Evolutionary conservation across 2,888 invertebrate species (phyloP), one percentile per base, ranked within the genome.

Genomic region (Epiblema foenella): DNA sequence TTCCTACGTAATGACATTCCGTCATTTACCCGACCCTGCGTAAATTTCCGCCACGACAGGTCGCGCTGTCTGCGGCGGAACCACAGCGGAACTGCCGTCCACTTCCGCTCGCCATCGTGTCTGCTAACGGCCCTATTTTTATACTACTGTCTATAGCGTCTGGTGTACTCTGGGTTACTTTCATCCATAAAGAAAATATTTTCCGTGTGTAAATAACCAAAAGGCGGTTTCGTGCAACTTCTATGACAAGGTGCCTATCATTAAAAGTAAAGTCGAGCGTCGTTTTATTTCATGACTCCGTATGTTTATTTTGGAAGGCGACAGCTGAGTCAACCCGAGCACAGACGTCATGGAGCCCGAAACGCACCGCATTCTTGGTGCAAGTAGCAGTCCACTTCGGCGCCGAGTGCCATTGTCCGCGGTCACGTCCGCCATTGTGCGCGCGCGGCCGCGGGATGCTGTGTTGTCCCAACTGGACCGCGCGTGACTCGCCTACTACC

Each of bases 391-490:
- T 33, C 20, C 73, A 73, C 75, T 77, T 65, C 75, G 79, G 77
- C 74, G 69, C 59, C 66, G 51, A 24, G 65, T 29, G 73, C 52
- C 77, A 87, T 92, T 92, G 90, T 92, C 86, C 85, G 75, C 85
- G 89, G 91, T 93, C 93, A 93, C 93, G 93, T 91, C 78, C 77
- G 75, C 76, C 77, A 84, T 87, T 88, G 85, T 76, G 74, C 72
- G 83, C 81, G 84, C 81, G 86, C 87, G 79, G 85, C 74, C 11
- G 74, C 33, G 79, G 88, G 90, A 91, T 90, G 90, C 93, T 93
- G 76, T 92, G 91, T 93, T 92, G 83, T 90, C 90, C 79, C 91
- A 92, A 91, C 91, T 92, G 93, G 90, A 86, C 88, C 82, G 83
- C 79, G 85, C 88, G 86, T 88, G 89, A 84, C 81, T 79, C 71